Conservation (phyloP, 2,113 vertebrate species). For the Glaucomys volans region DNA sequence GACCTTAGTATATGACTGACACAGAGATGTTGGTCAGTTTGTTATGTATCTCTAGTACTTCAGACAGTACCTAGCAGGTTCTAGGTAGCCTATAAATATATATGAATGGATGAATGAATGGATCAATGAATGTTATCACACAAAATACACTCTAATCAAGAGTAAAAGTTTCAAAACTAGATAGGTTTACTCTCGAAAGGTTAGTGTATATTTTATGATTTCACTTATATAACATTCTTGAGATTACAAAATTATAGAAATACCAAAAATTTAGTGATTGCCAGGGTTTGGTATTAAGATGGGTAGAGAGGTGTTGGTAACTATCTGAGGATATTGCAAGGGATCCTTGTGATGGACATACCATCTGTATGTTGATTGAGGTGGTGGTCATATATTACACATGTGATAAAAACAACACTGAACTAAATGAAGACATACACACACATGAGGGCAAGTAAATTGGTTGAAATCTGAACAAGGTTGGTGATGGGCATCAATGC, state of each 20-base stretch:
- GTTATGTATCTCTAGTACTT: background rate
- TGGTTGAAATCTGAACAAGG: background rate
- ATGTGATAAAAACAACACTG: background rate
- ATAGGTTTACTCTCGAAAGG: background rate
- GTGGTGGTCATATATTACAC: background rate
- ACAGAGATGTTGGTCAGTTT: background rate
- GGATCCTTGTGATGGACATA: background rate
- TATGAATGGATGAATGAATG: background rate
- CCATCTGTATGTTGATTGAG: background rate
- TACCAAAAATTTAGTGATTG: background rate
- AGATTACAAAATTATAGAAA: constrained; percentile 14
- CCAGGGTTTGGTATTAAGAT: background rate
- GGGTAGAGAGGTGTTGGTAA: background rate
- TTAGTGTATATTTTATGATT: background rate
- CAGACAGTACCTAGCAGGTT: background rate
- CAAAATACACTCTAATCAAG: background rate
- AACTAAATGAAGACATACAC: background rate
- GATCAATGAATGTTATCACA: background rate
- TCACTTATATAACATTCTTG: background rate
- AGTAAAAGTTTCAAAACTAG: background rate
- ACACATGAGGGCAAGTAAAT: background rate
- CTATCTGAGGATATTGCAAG: background rate
- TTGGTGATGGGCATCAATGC: background rate
- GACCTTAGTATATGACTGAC: background rate
- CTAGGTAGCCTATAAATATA: background rate